Conservation (phyloP, 37 sponge, comb jelly and placozoan species). For the Axinella damicornis region DNA sequence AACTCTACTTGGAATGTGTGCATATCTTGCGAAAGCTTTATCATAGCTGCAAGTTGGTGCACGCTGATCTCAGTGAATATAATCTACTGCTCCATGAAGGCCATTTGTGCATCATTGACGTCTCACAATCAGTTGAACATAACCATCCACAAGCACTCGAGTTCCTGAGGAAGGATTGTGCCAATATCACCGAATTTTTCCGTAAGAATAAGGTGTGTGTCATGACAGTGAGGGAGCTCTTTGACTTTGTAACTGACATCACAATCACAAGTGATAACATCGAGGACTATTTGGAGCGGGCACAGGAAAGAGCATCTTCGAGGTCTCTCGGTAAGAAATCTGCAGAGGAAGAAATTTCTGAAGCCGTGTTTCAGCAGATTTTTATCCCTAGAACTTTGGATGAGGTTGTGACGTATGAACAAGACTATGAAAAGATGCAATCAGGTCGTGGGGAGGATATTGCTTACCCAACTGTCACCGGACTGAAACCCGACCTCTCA, state of each 20-base stretch:
- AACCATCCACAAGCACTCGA: slow-evolving; percentile 98
- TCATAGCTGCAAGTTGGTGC: slow-evolving; percentile 85
- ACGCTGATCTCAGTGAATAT: slow-evolving; percentile 99
- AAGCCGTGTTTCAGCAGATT: slow-evolving; percentile 90
- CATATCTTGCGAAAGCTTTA: slow-evolving; percentile 84
- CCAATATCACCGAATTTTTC: slow-evolving; percentile 96
- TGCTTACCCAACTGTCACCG: slow-evolving; percentile 81
- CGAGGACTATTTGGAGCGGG: slow-evolving; percentile 86
- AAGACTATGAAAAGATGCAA: slow-evolving; percentile 62
- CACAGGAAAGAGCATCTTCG: slow-evolving; percentile 51
- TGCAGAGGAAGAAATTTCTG: slow-evolving; percentile 65
- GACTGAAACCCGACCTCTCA: slow-evolving; percentile 82
- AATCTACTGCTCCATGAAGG: slow-evolving; percentile 90
- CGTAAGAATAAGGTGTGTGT: slow-evolving; percentile 77
- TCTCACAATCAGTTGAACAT: slow-evolving; percentile 99
- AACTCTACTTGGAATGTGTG: slow-evolving; percentile 93
- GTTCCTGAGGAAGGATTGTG: slow-evolving; percentile 96
- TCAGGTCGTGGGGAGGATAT: slow-evolving; percentile 58
- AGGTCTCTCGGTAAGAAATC: slow-evolving; percentile 1
- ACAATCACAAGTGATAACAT: slow-evolving; percentile 88
- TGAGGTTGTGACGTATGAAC: slow-evolving; percentile 89
- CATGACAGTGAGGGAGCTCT: slow-evolving; percentile 92
- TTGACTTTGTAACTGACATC: slow-evolving; percentile 95
- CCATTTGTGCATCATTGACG: slow-evolving; percentile 92
- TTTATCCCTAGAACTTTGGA: slow-evolving; percentile 92